Evolutionary conservation across 2,888 invertebrate genomes (phyloP), one percentile per base, ranked within the genome.

Genomic region (Megalurothrips usitatus): DNA sequence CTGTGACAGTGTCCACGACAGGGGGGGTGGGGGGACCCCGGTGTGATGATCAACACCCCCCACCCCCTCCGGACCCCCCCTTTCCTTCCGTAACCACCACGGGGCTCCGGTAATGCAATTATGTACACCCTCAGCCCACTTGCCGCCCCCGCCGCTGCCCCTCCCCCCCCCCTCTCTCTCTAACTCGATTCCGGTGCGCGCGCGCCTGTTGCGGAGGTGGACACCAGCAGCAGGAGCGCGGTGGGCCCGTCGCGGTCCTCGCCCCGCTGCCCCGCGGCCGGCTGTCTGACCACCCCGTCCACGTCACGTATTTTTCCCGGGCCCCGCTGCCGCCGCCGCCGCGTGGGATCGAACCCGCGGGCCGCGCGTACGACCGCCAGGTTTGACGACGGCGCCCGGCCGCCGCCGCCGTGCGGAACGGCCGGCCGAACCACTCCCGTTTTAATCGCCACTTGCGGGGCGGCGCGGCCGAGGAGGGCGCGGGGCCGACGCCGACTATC

Each of bases 141-240:
- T 14, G 58, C 58, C 58, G 52, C 14, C 58, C 58, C 58, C 52
- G 52, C 14, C 14, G 49, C 49, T 52, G 9, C 52, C 52, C 52
- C 52, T 17, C 14, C 12, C 52, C 52, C 10, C 49, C 52, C 10
- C 10, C 14, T 19, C 52, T 17, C 52, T 17, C 1, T n/a, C 6
- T 58, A 58, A 58, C 58, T 58, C n/a, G 58, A 58, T 58, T 58
- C n/a, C 17, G 58, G n/a, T n/a, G n/a, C 17, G 58, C 58, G 34
- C 34, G 34, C n/a, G 58, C 58, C 58, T 58, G 58, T 58, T 58
- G 58, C 58, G 19, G 58, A 58, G 58, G 58, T 58, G 58, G 58
- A 19, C 52, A 52, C 52, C 52, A 10, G 14, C 52, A 2, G 52
- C 52, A 10, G 52, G 6, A 12, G 12, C 19, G 58, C 58, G 19